Conservation (phyloP, 2,113 vertebrate genomes). For the Notiomystis cincta region DNA sequence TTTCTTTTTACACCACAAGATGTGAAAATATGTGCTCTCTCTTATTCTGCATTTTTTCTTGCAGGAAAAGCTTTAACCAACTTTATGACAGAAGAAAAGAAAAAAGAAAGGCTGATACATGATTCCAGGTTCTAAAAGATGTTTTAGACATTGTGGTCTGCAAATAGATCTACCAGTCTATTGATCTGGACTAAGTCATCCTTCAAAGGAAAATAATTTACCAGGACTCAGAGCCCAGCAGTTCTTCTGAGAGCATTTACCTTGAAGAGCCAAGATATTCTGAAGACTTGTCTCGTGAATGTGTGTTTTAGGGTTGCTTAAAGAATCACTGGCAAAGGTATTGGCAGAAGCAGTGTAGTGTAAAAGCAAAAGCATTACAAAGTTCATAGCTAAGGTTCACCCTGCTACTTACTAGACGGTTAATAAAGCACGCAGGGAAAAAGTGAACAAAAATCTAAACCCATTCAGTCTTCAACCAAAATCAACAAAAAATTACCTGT, state of each 20-base stretch:
- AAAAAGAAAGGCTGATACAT: not conserved
- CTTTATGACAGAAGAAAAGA: not conserved
- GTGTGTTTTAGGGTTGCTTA: not conserved
- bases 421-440: not conserved
- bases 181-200: not conserved
- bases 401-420: not conserved
- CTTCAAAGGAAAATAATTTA: not conserved
- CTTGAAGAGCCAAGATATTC: not conserved
- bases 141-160: not conserved
- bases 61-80: not conserved
- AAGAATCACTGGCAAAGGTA: not conserved
- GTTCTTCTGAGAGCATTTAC: not conserved
- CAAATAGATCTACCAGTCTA: not conserved
- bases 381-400: not conserved
- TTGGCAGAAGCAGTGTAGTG: not conserved
- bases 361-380: not conserved
- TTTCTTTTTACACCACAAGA: not conserved
- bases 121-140: not conserved
- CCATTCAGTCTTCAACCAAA: not conserved
- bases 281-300: accelerated
- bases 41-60: not conserved
- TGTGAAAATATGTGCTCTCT: accelerated
- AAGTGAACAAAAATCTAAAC: not conserved
- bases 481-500: not conserved
- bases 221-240: not conserved